phyloP scores from a whole-genome alignment of 1,140 invertebrate species.

The Lethocerus indicus region DNA sequence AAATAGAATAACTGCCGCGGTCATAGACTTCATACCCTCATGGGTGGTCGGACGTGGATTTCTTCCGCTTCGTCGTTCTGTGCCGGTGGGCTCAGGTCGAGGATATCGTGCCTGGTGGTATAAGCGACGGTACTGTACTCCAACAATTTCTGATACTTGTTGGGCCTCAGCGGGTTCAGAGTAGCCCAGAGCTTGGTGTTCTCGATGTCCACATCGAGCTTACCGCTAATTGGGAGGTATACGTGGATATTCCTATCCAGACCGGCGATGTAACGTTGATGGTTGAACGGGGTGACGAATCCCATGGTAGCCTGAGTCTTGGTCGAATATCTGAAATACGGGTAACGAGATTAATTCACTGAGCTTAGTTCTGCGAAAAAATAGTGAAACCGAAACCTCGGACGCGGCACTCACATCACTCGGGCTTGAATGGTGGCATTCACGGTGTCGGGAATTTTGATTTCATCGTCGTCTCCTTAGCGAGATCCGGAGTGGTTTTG shows the following conservation, averaged over 20 bases:
- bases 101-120: slow-evolving; percentile 33
- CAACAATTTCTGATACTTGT: slow-evolving; percentile 27
- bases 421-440: slow-evolving; percentile 27
- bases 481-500: slow-evolving; percentile 23
- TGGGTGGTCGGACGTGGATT: slow-evolving; percentile 22
- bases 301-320: slow-evolving; percentile 36
- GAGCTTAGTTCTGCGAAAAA: slow-evolving; percentile 28
- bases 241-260: slow-evolving; percentile 35
- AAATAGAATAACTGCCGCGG: too few species aligned
- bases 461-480: slow-evolving; percentile 15
- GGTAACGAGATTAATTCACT: slow-evolving; percentile 31
- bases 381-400: slow-evolving; percentile 26
- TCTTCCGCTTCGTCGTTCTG: slow-evolving; percentile 24
- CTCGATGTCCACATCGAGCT: slow-evolving; percentile 26
- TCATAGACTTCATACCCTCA: slow-evolving; percentile 15
- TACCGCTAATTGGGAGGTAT: slow-evolving; percentile 29
- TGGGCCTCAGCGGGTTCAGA: slow-evolving; percentile 27
- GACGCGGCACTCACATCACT: slow-evolving; percentile 25
- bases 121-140: slow-evolving; percentile 40
- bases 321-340: slow-evolving; percentile 24
- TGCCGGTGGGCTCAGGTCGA: slow-evolving; percentile 27
- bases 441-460: slow-evolving; percentile 22
- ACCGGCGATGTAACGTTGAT: slow-evolving; percentile 37
- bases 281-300: slow-evolving; percentile 41
- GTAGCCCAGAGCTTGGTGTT: slow-evolving; percentile 26